Evolutionary conservation across 1,140 invertebrate species (phyloP), one percentile per base, ranked within the genome.

Genomic region (Brachionus plicatilis): DNA sequence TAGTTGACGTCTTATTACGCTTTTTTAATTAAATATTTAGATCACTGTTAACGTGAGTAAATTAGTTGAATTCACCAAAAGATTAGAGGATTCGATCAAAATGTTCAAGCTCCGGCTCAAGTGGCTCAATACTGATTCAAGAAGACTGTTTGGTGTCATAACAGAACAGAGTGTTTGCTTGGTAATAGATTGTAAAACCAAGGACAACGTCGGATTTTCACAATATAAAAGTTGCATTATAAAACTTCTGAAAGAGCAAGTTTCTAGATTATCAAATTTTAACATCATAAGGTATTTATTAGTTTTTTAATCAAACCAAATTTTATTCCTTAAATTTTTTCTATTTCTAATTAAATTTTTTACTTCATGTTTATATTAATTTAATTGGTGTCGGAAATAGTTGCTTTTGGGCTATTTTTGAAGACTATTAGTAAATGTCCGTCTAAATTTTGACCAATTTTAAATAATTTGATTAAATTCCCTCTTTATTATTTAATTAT

Each of bases 71-170:
- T 85, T 89, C 24, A 86, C 88, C 66, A 86, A 86, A 29, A 79
- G 88, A 9, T 85, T 90, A 14, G 84, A 82, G 6, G 88, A 89
- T 75, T 87, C 88, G 3, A 87, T 88, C 41, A 66, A 80, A 29
- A 85, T 89, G 56, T 90, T 87, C 83, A 87, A 87, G 60, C 84
- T 87, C 1, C 85, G 89, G 8, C 85, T 90, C 11, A 87, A 88
- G 72, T 90, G 89, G 89, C 84, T 90, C 66, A 90, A 88, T 0
- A 86, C 87, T n/a, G 89, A 89, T 53, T 89, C 88, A 83, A 84
- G 89, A 12, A 86, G 89, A 6, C 68, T 89, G 20, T 90, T 90
- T 87, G 89, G 89, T 20, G 87, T 90, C 8, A 87, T 90, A 47
- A 87, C 88, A 83, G 89, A 90, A 84, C 87, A 86, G 53, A 85